These are phyloP conservation scores for Istiophorus platypterus DNA, from an alignment of 2,113 vertebrate genomes.

Conservation along the genomic window DNA sequence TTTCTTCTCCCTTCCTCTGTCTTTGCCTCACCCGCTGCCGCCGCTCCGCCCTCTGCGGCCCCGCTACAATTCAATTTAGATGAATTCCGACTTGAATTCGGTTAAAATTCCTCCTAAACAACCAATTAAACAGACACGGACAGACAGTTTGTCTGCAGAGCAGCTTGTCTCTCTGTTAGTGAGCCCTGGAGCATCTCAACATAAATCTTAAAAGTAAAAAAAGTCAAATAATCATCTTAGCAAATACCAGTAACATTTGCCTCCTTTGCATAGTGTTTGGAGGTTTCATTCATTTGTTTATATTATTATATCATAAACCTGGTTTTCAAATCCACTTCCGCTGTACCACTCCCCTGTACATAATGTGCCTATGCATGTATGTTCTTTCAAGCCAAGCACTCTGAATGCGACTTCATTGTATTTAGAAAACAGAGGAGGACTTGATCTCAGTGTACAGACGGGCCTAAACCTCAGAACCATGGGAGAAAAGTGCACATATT, in stretches of 20 bases:
- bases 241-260: neutral
- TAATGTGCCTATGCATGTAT: neutral
- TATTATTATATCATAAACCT: neutral
- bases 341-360: neutral
- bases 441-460: neutral
- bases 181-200: neutral
- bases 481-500: neutral
- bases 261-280: neutral
- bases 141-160: constrained; percentile 57
- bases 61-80: constrained; percentile 68
- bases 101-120: constrained; percentile 73
- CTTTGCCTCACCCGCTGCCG: neutral
- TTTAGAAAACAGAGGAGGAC: neutral
- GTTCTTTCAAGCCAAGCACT: neutral
- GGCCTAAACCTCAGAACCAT: neutral
- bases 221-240: neutral
- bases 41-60: constrained; percentile 53
- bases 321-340: constrained; percentile 2
- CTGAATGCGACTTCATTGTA: neutral
- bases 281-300: neutral
- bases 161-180: neutral
- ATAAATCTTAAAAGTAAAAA: neutral
- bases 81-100: constrained; percentile 68
- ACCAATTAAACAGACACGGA: constrained; percentile 63
- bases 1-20: constrained; percentile 14